Base-by-base conservation (phyloP, 1,140 invertebrate species). In the Micrasema minimum region DNA sequence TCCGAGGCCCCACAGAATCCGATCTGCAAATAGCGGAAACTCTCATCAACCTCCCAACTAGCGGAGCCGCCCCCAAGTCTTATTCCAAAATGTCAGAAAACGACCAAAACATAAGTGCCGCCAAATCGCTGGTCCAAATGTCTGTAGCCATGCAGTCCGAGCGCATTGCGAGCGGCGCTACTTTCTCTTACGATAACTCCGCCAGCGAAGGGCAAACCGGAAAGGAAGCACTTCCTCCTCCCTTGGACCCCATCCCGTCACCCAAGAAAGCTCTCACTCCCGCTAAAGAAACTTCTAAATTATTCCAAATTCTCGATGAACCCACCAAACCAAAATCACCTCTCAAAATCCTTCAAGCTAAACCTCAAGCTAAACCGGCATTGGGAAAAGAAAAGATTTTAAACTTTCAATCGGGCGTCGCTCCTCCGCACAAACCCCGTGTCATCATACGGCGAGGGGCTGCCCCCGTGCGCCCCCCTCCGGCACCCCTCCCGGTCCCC, bases 271-370 rank as follows among this genome's bases (percentile, higher is more conserved):
- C 31, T 14, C 1, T 62, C 10, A 14, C 37, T 22, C 66, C 59
- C 65, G 10, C 69, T 67, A 26, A 75, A 77, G 37, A 62, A 18
- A 80, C 81, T 7, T 81, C 83, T 10, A 84, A 83, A 79, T 69
- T 85, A 41, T 77, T 85, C 51, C 83, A 84, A 71, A 85, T 86
- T 48, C 78, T 85, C 69, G 83, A 85, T 75, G 82, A 85, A 69
- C 79, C 82, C 3, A 76, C 73, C 9, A 70, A 70, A 46, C 14
- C 78, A 26, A 83, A 81, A 78, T 51, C 79, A 20, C 20, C 75
- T 20, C 37, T 78, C 14, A 82, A 80, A 74, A 78, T 76, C 50
- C 68, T 78, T 9, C 71, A 78, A 22, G 71, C 77, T 20, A 84
- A 82, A 78, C 79, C 80, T n/a, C n/a, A n/a, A n/a, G n/a, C n/a